Evolutionary conservation across 2,113 vertebrate species (phyloP), one percentile per base, ranked within the genome.

Genomic region (Strigops habroptila): DNA sequence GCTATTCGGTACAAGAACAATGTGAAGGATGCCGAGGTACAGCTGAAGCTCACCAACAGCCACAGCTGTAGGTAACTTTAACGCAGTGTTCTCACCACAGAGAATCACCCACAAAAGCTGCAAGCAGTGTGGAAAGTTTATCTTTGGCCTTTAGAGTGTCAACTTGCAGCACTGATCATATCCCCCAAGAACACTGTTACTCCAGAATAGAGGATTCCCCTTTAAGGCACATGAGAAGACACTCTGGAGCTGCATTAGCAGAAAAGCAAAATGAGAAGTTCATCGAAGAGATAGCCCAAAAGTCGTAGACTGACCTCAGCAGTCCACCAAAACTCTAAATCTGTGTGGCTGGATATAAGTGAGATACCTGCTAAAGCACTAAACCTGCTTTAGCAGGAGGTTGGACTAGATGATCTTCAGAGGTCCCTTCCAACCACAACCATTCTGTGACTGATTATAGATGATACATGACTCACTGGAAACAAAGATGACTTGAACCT

Each of bases 11-110:
- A 35, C 57, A 35, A 59, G 22, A 59, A 59, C 21, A 48, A 39
- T 25, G 43, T 3, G 23, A 73, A 74, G 67, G 53, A 63, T 0
- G 0, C 44, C 10, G 22, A 0, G 4, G 33, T 12, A 43, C 12
- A 46, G 44, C 43, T n/a, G 24, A 44, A 57, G 25, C 22, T 64
- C 39, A 49, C 33, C n/a, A 39, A 25, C 19, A 67, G 53, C 41
- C 49, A 3, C 7, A 57, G 25, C 31, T 33, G 31, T 7, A 77
- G 16, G 28, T 10, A 35, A 30, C 31, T 82, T 55, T 4, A 52
- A 35, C 8, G 37, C 15, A 64, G 14, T 13, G 1, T 33, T 51
- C 44, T 27, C 9, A 2, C 65, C 48, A 64, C 39, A 70, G 52
- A 49, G 23, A 19, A 41, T 39, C 19, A 48, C 22, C 62, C 52